phyloP scores from a whole-genome alignment of 2,797 vertebrate genomes.

The Cyprinella venusta region DNA sequence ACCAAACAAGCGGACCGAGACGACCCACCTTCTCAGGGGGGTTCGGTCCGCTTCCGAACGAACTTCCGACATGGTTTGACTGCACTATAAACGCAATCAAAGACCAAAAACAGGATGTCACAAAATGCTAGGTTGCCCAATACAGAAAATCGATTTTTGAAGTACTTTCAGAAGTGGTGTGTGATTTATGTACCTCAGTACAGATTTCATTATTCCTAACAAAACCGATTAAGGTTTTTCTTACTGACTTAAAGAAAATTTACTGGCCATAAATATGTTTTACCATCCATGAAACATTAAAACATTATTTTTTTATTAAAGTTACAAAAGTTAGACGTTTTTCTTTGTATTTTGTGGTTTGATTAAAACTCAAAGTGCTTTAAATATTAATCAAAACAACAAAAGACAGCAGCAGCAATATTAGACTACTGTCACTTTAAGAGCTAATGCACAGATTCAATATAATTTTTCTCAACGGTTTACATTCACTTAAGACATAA shows the following conservation, averaged over 20 bases:
- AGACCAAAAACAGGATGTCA: not conserved
- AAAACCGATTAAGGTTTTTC: not conserved
- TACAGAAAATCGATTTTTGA: not conserved
- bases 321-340: too few relatives aligned
- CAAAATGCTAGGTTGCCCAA: not conserved
- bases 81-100: not conserved
- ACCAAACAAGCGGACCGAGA: not conserved
- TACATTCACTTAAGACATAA: not conserved
- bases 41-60: too few relatives aligned
- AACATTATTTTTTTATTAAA: too few relatives aligned
- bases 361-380: not conserved
- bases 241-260: too few relatives aligned
- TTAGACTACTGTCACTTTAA: too few relatives aligned
- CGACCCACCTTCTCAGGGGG: not conserved
- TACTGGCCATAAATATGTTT: too few relatives aligned
- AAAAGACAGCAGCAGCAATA: too few relatives aligned
- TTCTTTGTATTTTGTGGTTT: not conserved
- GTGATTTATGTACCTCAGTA: not conserved
- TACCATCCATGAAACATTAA: too few relatives aligned
- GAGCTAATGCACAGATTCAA: too few relatives aligned
- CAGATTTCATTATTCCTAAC: too few relatives aligned
- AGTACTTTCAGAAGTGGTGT: not conserved
- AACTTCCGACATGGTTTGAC: too few relatives aligned
- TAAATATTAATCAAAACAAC: too few relatives aligned
- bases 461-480: not conserved